Conservation (phyloP, 2,113 vertebrate species). For the Dicentrarchus labrax region DNA sequence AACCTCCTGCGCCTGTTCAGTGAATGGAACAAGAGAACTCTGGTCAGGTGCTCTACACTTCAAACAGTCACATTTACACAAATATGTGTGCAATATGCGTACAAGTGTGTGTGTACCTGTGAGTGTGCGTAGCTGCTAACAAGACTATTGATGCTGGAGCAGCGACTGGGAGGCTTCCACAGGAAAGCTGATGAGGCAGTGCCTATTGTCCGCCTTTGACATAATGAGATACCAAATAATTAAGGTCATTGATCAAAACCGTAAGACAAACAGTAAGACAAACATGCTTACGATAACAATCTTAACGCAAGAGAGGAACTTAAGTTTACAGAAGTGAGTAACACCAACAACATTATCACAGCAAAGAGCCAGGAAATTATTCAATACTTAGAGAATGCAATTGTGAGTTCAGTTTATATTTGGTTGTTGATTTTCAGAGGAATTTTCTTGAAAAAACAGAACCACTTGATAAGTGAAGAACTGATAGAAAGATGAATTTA, state of each 20-base stretch:
- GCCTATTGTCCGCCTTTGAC: conserved; percentile 88
- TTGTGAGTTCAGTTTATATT: too few relatives aligned
- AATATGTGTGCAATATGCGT: not conserved
- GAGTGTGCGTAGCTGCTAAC: conserved; percentile 88
- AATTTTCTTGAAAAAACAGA: too few relatives aligned
- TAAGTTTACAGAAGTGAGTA: not conserved
- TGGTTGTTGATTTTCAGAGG: too few relatives aligned
- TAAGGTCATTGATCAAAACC: not conserved
- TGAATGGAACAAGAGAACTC: conserved; percentile 4
- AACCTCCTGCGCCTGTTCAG: conserved; percentile 87
- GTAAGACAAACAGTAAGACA: not conserved
- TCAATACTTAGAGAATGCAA: not conserved
- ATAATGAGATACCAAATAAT: conserved; percentile 25
- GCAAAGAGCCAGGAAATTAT: not conserved
- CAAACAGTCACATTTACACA: not conserved
- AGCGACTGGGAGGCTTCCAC: conserved; percentile 94
- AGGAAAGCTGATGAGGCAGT: conserved; percentile 83
- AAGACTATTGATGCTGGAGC: conserved; percentile 95
- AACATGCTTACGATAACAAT: not conserved
- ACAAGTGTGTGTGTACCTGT: conserved; percentile 52
- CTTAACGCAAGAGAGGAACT: not conserved
- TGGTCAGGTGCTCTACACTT: conserved; percentile 5
- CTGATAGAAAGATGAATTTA: too few relatives aligned
- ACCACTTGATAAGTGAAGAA: too few relatives aligned
- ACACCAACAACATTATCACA: not conserved